phyloP scores from a whole-genome alignment of 2,113 vertebrate species.

The Chroicocephalus ridibundus region DNA sequence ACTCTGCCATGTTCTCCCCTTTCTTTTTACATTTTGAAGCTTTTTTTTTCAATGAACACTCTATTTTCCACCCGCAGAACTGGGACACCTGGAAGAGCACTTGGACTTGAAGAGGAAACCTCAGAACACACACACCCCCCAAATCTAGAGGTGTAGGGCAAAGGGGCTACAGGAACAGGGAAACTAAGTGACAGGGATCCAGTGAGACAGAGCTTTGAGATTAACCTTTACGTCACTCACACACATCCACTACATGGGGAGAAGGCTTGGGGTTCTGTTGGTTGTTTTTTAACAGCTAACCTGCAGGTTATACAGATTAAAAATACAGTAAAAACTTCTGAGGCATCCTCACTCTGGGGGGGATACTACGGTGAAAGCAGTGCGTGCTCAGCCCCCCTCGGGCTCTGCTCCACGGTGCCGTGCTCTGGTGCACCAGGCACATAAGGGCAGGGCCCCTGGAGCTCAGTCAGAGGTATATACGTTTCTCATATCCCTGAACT shows the following conservation, averaged over 20 bases:
- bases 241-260: background rate
- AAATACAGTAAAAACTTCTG: background rate
- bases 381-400: background rate
- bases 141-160: background rate
- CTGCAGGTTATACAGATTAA: background rate
- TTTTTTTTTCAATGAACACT: background rate
- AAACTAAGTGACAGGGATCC: background rate
- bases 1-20: fast-evolving
- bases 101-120: background rate
- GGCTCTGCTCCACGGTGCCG: background rate
- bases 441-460: background rate
- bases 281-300: background rate
- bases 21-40: background rate
- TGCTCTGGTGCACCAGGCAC: background rate
- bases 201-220: background rate
- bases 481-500: background rate
- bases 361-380: background rate
- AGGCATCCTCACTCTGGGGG: background rate
- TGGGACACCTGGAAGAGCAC: background rate
- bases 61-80: fast-evolving
- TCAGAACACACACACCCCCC: background rate
- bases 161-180: background rate
- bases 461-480: background rate
- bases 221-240: background rate
- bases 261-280: background rate